phyloP scores from a whole-genome alignment of 2,113 vertebrate species.

The Pogona vitticeps region DNA sequence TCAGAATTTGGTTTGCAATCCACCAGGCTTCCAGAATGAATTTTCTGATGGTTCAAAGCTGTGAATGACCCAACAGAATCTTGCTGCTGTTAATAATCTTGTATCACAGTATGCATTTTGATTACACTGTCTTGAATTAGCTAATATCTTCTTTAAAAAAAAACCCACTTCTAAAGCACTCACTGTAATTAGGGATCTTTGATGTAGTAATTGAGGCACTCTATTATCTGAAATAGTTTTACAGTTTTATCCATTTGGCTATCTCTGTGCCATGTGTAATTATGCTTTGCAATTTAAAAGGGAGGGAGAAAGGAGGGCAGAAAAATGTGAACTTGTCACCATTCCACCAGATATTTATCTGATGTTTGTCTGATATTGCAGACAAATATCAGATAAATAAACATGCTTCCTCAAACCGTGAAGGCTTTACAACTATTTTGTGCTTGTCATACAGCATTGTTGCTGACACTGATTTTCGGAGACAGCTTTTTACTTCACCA shows the following conservation, averaged over 20 bases:
- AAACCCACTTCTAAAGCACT: slow-evolving; percentile 5
- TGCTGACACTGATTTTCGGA: slow-evolving; percentile 50
- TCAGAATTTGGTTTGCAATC: slow-evolving; percentile 5
- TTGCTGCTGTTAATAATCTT: slow-evolving; percentile 11
- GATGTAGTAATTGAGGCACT: background rate
- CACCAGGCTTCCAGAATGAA: background rate
- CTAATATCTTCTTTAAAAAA: background rate
- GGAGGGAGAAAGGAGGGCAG: background rate
- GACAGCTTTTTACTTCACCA: slow-evolving; percentile 12
- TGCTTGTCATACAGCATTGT: slow-evolving; percentile 30
- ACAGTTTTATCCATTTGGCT: background rate
- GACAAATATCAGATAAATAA: slow-evolving; percentile 41
- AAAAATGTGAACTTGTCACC: background rate
- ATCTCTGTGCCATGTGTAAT: slow-evolving; percentile 15
- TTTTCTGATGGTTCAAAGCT: slow-evolving; percentile 14
- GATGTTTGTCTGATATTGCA: background rate
- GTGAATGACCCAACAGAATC: background rate
- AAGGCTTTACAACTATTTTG: slow-evolving; percentile 60
- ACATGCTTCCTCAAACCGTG: slow-evolving; percentile 25
- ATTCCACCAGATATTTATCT: background rate
- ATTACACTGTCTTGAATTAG: slow-evolving; percentile 35
- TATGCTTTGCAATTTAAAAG: slow-evolving; percentile 41
- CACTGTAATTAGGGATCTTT: background rate
- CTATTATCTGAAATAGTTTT: background rate
- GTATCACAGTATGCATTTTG: fast-evolving